Evolutionary conservation across 2,888 invertebrate species (phyloP).

Genomic region (Eurytoma californica): DNA sequence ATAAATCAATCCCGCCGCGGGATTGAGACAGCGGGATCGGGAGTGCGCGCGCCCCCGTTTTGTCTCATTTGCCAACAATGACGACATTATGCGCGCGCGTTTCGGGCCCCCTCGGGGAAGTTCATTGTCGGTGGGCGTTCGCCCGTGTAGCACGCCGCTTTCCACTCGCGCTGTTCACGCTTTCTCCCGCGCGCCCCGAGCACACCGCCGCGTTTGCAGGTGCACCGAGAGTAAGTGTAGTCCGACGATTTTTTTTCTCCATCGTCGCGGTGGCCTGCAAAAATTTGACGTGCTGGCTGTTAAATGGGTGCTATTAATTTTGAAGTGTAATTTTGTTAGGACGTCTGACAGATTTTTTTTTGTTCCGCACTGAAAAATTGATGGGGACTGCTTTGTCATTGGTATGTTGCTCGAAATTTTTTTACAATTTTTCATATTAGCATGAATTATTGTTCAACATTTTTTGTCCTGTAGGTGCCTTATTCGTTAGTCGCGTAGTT

Average conservation of each 20-base stretch:
- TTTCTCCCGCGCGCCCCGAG: neutral
- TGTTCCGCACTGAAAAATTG: no score
- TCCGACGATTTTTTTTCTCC: neutral
- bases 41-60: neutral
- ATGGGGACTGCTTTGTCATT: no score
- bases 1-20: constrained; percentile 25
- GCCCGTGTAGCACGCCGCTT: neutral
- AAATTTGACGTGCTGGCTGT: no score
- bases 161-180: constrained; percentile 9
- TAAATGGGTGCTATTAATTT: no score
- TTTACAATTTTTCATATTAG: no score
- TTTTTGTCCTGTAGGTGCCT: no score
- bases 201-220: neutral
- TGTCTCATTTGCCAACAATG: constrained; percentile 45
- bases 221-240: neutral
- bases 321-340: no score
- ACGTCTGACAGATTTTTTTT: no score
- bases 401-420: no score
- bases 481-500: no score
- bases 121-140: constrained; percentile 39
- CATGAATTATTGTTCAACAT: no score
- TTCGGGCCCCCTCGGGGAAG: constrained; percentile 19
- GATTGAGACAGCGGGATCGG: constrained; percentile 24
- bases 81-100: constrained; percentile 37
- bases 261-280: no score